Evolutionary conservation across 2,797 vertebrate species (phyloP).

Genomic region (Gadopsis bispinosus): DNA sequence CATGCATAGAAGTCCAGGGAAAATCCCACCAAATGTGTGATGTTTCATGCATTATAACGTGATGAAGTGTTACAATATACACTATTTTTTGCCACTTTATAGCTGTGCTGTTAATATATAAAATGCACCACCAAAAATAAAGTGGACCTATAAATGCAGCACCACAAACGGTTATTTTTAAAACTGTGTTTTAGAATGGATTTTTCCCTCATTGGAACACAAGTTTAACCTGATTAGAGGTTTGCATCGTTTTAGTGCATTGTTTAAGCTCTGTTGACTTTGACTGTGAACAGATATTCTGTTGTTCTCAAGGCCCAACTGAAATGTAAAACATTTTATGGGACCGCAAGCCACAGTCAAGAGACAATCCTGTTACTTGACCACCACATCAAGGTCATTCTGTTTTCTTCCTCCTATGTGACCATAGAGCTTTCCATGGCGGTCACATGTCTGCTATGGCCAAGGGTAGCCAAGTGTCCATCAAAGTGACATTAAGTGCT

Average conservation of each 20-base stretch:
- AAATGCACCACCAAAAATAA: constrained; percentile 45
- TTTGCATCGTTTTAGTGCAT: constrained; percentile 55
- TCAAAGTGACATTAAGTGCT: constrained; percentile 53
- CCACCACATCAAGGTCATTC: constrained; percentile 73
- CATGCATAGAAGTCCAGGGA: constrained; percentile 2
- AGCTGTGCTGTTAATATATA: constrained; percentile 43
- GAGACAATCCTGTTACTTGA: constrained; percentile 57
- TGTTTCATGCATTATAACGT: constrained; percentile 36
- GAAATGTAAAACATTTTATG: constrained; percentile 70
- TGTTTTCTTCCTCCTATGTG: constrained; percentile 42
- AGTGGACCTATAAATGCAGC: constrained; percentile 32
- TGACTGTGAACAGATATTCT: constrained; percentile 58
- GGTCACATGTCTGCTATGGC: constrained; percentile 49
- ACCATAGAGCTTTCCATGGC: constrained; percentile 58
- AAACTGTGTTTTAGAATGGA: constrained; percentile 27
- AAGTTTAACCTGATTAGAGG: constrained; percentile 51
- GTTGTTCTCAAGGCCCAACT: constrained; percentile 61
- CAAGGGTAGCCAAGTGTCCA: constrained; percentile 52
- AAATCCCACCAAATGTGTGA: constrained; percentile 12
- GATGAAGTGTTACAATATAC: constrained; percentile 29
- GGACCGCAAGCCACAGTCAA: constrained; percentile 59
- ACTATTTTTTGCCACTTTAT: constrained; percentile 25
- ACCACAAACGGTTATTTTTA: constrained; percentile 42
- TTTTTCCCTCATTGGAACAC: constrained; percentile 55
- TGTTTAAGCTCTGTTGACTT: constrained; percentile 54